Base-by-base conservation (phyloP, 2,113 vertebrate species). In the Diglossa brunneiventris region DNA sequence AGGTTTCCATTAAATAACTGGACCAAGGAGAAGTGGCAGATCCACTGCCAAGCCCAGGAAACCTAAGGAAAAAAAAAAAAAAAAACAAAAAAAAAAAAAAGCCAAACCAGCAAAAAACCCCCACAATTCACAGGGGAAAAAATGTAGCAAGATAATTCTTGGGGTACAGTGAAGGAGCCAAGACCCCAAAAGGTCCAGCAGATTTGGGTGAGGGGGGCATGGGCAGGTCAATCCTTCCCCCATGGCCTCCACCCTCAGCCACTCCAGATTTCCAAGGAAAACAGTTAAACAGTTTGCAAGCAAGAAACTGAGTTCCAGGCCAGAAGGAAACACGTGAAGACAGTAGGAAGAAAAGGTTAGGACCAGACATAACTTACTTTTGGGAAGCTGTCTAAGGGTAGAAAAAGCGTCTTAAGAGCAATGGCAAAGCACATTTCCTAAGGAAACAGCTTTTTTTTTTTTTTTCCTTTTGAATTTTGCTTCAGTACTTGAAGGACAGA, bases 271-370 rank as follows among this genome's bases (percentile, higher is more conserved):
- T 50, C 13, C 46, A 76, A 53, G 37, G 55, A 37, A 41, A 62
- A 76, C 66, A 79, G 41, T 72, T 37, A 41, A 62, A 76, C 66
- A 79, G 41, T 72, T 37, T 27, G 33, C 44, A 84, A 93, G 69
- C 23, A 53, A 94, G 85, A 80, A 87, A 53, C 44, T 27, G 1
- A 2, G 56, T 47, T 83, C 55, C 85, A 86, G 35, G 72, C 64
- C 88, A 72, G 76, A 62, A 96, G 93, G 94, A 95, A 97, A 96
- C 95, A 96, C 82, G 44, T 97, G 94, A 96, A 86, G 92, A 96
- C 85, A 93, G 94, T 90, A 94, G 88, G 76, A 96, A 78, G 83
- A 61, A 87, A 92, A 93, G 93, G 93, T 94, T 96, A 89, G 23
- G 88, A 78, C 30, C 56, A 79, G 81, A 24, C 81, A 41, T 91